These are phyloP conservation scores for Tychaedon coryphoeus DNA, from an alignment of 2,113 vertebrate genomes.

Conservation along the genomic window DNA sequence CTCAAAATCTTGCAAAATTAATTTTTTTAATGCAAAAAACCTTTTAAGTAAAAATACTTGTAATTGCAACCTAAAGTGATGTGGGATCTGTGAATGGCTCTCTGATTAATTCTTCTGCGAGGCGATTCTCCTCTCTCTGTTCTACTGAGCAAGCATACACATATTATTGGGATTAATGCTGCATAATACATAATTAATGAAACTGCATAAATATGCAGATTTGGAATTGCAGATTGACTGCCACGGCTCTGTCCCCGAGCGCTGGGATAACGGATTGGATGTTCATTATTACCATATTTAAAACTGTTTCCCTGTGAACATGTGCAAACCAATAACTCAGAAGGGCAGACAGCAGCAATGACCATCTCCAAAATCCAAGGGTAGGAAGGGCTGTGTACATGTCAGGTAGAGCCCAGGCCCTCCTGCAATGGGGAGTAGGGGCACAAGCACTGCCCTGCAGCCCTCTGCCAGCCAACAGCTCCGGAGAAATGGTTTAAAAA, in stretches of 20 bases:
- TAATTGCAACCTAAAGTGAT: conserved; percentile 45
- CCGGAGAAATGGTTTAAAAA: neutral
- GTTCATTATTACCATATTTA: conserved; percentile 55
- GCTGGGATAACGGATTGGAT: conserved; percentile 54
- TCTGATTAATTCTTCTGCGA: conserved; percentile 32
- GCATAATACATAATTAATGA: conserved; percentile 70
- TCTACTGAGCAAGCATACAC: conserved; percentile 38
- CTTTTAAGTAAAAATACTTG: conserved; percentile 54
- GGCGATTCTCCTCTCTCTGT: neutral
- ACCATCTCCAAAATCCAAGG: neutral
- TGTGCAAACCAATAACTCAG: neutral
- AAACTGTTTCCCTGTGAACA: conserved; percentile 1
- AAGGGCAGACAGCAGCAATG: neutral
- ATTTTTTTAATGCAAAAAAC: conserved; percentile 36
- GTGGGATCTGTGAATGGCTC: neutral
- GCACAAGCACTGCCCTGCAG: neutral
- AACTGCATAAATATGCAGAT: conserved; percentile 74
- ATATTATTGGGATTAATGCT: conserved; percentile 55
- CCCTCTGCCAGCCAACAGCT: neutral
- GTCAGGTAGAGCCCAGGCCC: neutral
- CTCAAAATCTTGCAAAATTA: conserved; percentile 33
- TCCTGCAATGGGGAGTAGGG: neutral
- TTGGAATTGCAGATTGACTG: conserved; percentile 66
- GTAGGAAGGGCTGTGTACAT: neutral
- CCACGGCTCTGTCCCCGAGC: conserved; percentile 44